phyloP scores from a whole-genome alignment of 2,888 invertebrate genomes.

The Drosophila buzzatii region DNA sequence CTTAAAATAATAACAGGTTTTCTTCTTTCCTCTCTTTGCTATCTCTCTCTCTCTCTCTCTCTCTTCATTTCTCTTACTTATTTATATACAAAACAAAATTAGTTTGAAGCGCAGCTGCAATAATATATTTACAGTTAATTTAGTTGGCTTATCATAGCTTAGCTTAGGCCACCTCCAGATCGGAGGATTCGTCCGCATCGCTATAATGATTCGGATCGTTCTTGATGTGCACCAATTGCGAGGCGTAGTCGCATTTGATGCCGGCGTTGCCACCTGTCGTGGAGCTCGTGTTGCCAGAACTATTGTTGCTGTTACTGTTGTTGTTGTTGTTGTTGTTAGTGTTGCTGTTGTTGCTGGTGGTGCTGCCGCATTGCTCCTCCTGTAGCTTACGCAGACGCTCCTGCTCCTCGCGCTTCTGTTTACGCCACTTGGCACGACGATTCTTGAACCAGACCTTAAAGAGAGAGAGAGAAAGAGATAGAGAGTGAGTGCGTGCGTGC shows the following conservation, averaged over 20 bases:
- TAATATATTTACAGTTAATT: conserved; percentile 49
- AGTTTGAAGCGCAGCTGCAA: conserved; percentile 9
- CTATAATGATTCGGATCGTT: conserved; percentile 86
- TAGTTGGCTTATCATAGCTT: not conserved
- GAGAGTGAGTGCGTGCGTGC: not conserved
- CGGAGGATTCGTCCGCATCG: conserved; percentile 91
- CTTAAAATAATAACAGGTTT: conserved; percentile 58
- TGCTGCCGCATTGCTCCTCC: conserved; percentile 88
- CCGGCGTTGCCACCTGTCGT: conserved; percentile 49
- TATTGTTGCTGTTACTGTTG: conserved; percentile 91
- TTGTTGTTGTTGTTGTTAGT: conserved; percentile 74
- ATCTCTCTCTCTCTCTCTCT: too few species aligned
- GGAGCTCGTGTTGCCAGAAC: conserved; percentile 89
- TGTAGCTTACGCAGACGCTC: conserved; percentile 93
- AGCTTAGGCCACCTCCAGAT: conserved; percentile 91
- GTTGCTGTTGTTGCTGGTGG: conserved; percentile 50
- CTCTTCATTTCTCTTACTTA: conserved; percentile 28
- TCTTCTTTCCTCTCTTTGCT: not conserved
- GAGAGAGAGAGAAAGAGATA: conserved; percentile 42
- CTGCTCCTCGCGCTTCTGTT: conserved; percentile 95
- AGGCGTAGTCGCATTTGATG: conserved; percentile 83
- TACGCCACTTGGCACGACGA: conserved; percentile 97
- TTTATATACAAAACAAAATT: conserved; percentile 73
- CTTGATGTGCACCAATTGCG: conserved; percentile 83
- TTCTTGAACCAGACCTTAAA: conserved; percentile 99